Conservation (phyloP, 1,140 invertebrate genomes). For the Gonatopus flavifemur region DNA sequence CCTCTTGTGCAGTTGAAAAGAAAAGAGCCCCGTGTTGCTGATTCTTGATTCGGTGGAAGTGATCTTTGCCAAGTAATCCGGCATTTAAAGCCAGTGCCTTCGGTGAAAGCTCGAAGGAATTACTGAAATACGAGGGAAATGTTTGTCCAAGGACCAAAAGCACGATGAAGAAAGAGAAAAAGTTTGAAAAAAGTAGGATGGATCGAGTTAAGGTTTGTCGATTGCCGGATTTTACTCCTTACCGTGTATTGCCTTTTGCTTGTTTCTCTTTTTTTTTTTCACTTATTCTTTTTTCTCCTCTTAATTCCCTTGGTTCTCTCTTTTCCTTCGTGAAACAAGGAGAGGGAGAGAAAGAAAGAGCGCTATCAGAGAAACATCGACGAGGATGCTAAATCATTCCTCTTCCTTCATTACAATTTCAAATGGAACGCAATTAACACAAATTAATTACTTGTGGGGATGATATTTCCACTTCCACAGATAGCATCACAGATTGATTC, state of each 20-base stretch:
- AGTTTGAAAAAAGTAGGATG: too few relatives aligned
- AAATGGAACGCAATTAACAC: slow-evolving; percentile 39
- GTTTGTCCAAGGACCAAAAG: neutral
- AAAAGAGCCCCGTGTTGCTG: too few relatives aligned
- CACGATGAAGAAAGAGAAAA: neutral
- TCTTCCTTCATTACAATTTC: slow-evolving; percentile 35
- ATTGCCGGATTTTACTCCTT: too few relatives aligned
- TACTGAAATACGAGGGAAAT: slow-evolving; percentile 3
- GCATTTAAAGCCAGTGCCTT: slow-evolving; percentile 19
- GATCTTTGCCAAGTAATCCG: slow-evolving; percentile 17
- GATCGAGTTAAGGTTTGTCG: slow-evolving; percentile 12
- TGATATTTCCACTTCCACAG: slow-evolving; percentile 24
- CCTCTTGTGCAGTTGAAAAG: too few relatives aligned
- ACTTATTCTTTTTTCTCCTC: neutral
- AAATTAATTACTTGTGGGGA: slow-evolving; percentile 37
- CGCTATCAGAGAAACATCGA: too few relatives aligned
- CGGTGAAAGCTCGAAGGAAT: slow-evolving; percentile 18
- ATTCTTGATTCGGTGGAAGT: too few relatives aligned
- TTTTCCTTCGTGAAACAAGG: slow-evolving; percentile 7
- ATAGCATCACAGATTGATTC: too few relatives aligned
- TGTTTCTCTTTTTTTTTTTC: slow-evolving; percentile 10
- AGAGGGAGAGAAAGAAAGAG: too few relatives aligned
- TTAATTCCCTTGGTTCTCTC: neutral
- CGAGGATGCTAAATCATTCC: slow-evolving; percentile 22
- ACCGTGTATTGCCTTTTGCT: too few relatives aligned